Evolutionary conservation across 2,888 invertebrate species (phyloP), one percentile per base, ranked within the genome.

Genomic region (Scelioninae gen. 2): DNA sequence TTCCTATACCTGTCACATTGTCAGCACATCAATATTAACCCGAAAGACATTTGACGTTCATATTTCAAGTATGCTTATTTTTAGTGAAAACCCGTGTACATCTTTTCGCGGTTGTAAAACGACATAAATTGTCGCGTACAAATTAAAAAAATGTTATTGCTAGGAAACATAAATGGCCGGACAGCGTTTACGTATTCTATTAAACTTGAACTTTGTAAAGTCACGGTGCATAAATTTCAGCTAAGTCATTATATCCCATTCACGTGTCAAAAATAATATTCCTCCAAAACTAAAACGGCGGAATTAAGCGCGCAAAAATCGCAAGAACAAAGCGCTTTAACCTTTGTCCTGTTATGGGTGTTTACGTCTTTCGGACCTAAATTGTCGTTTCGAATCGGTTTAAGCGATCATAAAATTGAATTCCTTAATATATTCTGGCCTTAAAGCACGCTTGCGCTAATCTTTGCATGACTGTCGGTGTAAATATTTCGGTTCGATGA

Each of bases 131-230:
- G 52, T 63, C 63, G 52, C 53, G 19, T 13, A 37, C 45, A 46
- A 53, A 64, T 64, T 64, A 55, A 37, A 37, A 35, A 53, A 3
- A 28, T 25, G 33, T 46, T 28, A 28, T 64, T 53, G 37, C 18
- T 45, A 11, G 45, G 35, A 43, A 68, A 37, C 41, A 13, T 50
- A 57, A 67, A 67, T 16, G n/a, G 33, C 41, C 19, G 50, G 31
- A 25, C 28, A 18, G 43, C 31, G 50, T 58, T 39, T 58, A 33
- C 41, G 53, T 52, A 68, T 60, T 67, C 68, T 60, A 68, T 68
- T 68, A 60, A 68, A 68, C 60, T 68, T 68, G 52, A 68, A 60
- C 52, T 67, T 58, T 67, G 37, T 31, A 46, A 61, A 61, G 46
- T 61, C 33, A 13, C 5, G 45, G 19, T 39, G 39, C 61, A 52